Evolutionary conservation across 2,113 vertebrate species (phyloP).

Genomic region (Anas platyrhynchos): DNA sequence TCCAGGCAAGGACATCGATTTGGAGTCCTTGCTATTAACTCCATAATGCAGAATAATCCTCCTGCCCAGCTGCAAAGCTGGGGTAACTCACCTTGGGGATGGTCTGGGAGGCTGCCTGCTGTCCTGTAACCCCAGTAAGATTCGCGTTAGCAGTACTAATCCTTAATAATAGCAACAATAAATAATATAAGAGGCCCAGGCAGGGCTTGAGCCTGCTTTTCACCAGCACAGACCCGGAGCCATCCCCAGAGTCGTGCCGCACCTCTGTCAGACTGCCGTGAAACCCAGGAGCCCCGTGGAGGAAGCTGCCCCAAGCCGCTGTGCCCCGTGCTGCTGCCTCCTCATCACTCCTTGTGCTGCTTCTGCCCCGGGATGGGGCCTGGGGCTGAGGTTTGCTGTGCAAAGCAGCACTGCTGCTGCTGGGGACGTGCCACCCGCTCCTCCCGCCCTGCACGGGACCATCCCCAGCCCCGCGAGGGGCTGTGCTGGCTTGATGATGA

Average conservation of each 20-base stretch:
- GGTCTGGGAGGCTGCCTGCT: not conserved
- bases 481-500: not conserved
- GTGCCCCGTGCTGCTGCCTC: not conserved
- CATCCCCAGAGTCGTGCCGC: not conserved
- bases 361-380: not conserved
- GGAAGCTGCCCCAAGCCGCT: not conserved
- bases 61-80: not conserved
- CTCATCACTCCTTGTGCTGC: not conserved
- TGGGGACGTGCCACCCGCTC: rapidly evolving
- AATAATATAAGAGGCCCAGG: not conserved
- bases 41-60: not conserved
- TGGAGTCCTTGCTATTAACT: not conserved
- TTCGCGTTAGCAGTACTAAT: not conserved
- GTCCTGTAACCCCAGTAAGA: not conserved
- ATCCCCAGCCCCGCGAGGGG: not conserved
- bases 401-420: not conserved
- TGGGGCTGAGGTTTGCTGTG: not conserved
- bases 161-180: not conserved
- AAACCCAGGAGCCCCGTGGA: not conserved
- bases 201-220: not conserved
- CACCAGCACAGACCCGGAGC: not conserved
- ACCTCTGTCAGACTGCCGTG: not conserved
- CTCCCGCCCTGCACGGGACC: not conserved
- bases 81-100: not conserved
- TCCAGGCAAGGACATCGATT: not conserved